A percentile compares a stretch with the other conserved stretches of the same genome.
phyloP scores from a whole-genome alignment of 2,888 invertebrate species.

The Homarus gammarus region DNA sequence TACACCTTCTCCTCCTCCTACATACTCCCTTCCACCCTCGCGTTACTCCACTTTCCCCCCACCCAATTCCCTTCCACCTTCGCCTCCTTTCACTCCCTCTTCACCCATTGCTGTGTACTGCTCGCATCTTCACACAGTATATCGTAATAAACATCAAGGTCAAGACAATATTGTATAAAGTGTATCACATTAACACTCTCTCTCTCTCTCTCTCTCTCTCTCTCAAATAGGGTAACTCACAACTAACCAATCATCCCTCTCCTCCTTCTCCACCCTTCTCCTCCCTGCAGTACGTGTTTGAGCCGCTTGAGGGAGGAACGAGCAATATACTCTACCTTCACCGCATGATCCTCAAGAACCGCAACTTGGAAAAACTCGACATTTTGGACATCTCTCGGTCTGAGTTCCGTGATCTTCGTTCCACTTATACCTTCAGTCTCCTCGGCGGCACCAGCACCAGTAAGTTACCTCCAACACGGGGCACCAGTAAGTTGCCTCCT shows the following conservation, averaged over 20 bases:
- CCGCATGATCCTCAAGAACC: constrained; percentile 49
- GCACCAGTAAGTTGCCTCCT: not conserved
- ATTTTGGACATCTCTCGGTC: constrained; percentile 54
- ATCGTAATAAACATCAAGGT: no score
- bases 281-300: constrained; percentile 53
- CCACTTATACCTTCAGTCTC: constrained; percentile 53
- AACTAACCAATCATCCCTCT: not conserved
- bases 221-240: not conserved
- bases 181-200: no score
- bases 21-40: not conserved
- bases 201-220: no score
- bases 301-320: constrained; percentile 20
- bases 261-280: constrained; percentile 20
- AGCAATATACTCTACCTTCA: constrained; percentile 44
- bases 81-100: no score
- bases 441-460: constrained; percentile 45
- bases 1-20: no score
- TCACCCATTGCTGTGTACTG: no score
- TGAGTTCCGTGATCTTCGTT: constrained; percentile 51
- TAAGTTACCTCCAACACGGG: not conserved
- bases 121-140: no score
- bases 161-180: no score
- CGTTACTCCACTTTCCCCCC: not conserved
- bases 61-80: no score
- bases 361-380: constrained; percentile 53